phyloP scores from a whole-genome alignment of 2,888 invertebrate species.

The Melolontha melolontha region DNA sequence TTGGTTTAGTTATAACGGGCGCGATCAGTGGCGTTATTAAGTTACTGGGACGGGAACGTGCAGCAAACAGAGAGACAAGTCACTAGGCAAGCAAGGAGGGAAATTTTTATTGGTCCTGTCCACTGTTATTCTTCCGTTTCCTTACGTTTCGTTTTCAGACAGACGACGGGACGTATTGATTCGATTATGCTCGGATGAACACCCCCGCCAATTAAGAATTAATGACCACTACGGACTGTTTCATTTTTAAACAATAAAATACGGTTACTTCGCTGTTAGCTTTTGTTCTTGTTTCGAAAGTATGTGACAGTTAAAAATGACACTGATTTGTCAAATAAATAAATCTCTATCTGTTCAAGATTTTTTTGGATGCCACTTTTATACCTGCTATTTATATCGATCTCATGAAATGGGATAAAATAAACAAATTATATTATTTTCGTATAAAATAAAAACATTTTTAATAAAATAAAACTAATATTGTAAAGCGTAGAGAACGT shows the following conservation, averaged over 20 bases:
- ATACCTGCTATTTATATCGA: too few species aligned
- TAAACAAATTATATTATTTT: too few species aligned
- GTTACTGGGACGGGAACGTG: slow-evolving; percentile 49
- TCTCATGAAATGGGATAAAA: too few species aligned
- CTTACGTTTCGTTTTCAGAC: slow-evolving; percentile 3
- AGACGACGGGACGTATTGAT: too few species aligned
- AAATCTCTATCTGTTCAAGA: too few species aligned
- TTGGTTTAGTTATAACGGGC: slow-evolving; percentile 56
- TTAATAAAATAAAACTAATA: too few species aligned
- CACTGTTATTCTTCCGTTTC: slow-evolving; percentile 14
- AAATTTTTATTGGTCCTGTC: slow-evolving; percentile 14
- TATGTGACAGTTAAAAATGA: too few species aligned
- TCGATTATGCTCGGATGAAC: too few species aligned
- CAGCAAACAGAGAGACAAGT: slow-evolving; percentile 30
- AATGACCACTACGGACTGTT: slow-evolving; percentile 14
- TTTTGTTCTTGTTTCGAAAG: not conserved
- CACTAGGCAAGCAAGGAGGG: not conserved
- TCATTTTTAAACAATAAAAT: slow-evolving; percentile 27
- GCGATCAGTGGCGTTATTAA: slow-evolving; percentile 55
- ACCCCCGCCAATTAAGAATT: slow-evolving; percentile 19
- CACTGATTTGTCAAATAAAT: too few species aligned
- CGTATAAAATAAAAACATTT: too few species aligned
- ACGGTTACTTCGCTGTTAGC: slow-evolving; percentile 1
- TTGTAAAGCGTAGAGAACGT: too few species aligned
- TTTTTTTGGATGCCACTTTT: too few species aligned